phyloP scores from a whole-genome alignment of 35 echinoderm and acorn worm genomes.

The Eucidaris tribuloides region DNA sequence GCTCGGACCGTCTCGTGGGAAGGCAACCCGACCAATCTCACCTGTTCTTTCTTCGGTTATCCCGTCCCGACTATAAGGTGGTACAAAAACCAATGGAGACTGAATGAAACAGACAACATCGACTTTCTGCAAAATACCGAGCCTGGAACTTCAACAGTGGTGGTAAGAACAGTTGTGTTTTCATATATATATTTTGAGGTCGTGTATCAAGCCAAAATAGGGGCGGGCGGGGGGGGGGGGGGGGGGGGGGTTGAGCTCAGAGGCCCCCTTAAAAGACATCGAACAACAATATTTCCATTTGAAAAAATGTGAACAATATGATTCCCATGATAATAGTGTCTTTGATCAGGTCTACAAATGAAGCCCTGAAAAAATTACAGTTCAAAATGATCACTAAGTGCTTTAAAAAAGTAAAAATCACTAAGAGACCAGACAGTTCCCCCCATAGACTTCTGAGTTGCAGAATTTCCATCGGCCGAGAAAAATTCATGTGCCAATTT shows the following conservation, averaged over 20 bases:
- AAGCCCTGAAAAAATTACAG: too few species aligned
- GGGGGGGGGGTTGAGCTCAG: neutral
- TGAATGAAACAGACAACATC: neutral
- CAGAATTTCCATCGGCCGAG: too few species aligned
- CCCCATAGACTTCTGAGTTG: too few species aligned
- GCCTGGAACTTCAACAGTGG: neutral
- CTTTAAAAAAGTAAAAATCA: too few species aligned
- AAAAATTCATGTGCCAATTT: too few species aligned
- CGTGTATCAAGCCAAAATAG: too few species aligned
- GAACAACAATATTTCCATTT: neutral
- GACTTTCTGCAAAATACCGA: neutral
- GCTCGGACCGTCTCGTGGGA: neutral
- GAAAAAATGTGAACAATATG: neutral
- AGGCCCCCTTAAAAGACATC: neutral
- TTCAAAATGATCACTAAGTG: too few species aligned
- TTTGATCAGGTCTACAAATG: too few species aligned
- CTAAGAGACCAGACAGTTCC: too few species aligned
- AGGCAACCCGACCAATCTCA: neutral
- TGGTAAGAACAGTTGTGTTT: neutral
- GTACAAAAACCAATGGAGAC: neutral
- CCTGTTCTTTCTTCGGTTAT: neutral
- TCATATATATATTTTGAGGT: too few species aligned
- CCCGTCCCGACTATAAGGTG: neutral
- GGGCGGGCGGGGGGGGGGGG: too few species aligned
- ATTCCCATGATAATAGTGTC: too few species aligned